These are phyloP conservation scores for Liopterus haemorrhoidalis DNA, from an alignment of 2,888 invertebrate genomes.

Conservation along the genomic window DNA sequence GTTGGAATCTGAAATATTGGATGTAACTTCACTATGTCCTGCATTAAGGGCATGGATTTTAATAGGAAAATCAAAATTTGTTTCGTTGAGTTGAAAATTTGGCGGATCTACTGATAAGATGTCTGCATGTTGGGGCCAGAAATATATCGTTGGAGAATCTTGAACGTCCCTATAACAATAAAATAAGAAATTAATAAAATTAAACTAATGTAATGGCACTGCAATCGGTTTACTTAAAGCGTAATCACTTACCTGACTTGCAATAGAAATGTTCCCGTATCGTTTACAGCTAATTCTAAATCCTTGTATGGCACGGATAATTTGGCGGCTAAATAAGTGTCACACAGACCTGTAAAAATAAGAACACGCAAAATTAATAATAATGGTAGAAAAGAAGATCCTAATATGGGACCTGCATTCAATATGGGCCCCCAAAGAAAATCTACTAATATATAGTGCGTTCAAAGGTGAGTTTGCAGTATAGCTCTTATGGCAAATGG, in stretches of 20 bases:
- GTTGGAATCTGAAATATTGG: conserved; percentile 50
- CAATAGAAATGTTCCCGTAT: conserved; percentile 8
- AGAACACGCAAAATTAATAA: too few relatives aligned
- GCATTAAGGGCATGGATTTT: conserved; percentile 57
- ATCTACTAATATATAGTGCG: too few relatives aligned
- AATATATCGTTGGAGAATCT: not conserved
- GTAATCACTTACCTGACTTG: conserved; percentile 5
- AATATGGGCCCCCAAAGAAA: too few relatives aligned
- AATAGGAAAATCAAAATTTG: conserved; percentile 44
- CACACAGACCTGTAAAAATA: too few relatives aligned
- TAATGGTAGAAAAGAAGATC: too few relatives aligned
- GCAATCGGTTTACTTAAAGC: not conserved
- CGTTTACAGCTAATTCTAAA: conserved; percentile 2
- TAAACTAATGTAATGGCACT: not conserved
- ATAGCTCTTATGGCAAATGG: too few relatives aligned
- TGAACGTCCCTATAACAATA: conserved; percentile 3
- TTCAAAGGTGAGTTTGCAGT: too few relatives aligned
- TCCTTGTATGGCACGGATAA: conserved; percentile 8
- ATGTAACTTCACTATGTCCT: conserved; percentile 61
- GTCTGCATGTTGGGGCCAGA: conserved; percentile 17
- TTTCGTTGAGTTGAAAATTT: conserved; percentile 38
- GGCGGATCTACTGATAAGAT: conserved; percentile 46
- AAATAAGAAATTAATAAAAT: not conserved
- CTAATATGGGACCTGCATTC: too few relatives aligned
- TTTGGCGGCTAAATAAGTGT: too few relatives aligned